Evolutionary conservation across 2,888 invertebrate genomes (phyloP).

Genomic region (Eristalis intricaria): DNA sequence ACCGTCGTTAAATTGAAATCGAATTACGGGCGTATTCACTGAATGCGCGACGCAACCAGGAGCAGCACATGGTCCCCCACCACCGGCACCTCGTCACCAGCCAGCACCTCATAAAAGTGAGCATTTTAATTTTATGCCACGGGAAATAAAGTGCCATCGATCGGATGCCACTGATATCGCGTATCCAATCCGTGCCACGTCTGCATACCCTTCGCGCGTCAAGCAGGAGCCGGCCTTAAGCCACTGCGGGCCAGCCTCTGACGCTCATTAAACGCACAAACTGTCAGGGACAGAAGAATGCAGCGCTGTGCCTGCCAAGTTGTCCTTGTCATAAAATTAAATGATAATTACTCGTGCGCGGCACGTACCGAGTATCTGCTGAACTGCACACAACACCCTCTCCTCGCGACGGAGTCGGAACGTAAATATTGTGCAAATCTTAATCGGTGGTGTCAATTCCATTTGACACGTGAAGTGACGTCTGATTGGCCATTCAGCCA

Average conservation of each 20-base stretch:
- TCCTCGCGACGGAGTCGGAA: conserved; percentile 20
- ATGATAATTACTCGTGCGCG: conserved; percentile 67
- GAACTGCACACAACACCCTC: conserved; percentile 25
- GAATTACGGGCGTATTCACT: not conserved
- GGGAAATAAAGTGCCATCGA: conserved; percentile 66
- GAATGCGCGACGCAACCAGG: not conserved
- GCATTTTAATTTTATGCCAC: conserved; percentile 65
- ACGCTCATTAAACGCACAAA: conserved; percentile 51
- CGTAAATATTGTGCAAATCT: conserved; percentile 50
- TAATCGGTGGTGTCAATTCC: conserved; percentile 54
- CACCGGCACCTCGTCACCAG: not conserved
- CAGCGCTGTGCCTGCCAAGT: conserved; percentile 7
- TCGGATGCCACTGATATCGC: conserved; percentile 61
- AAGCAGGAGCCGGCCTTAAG: conserved; percentile 16
- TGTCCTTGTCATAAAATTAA: conserved; percentile 67
- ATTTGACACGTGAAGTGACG: conserved; percentile 58
- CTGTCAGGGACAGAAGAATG: conserved; percentile 15
- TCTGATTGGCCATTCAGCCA: conserved; percentile 44
- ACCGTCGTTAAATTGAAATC: not conserved
- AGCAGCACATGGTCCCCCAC: not conserved
- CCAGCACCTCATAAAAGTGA: conserved; percentile 59
- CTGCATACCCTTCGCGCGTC: not conserved
- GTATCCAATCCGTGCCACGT: conserved; percentile 32
- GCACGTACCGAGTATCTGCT: conserved; percentile 43
- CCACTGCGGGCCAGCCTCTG: conserved; percentile 28